phyloP scores from a whole-genome alignment of 2,888 invertebrate species.

The Thymelicus lineola region DNA sequence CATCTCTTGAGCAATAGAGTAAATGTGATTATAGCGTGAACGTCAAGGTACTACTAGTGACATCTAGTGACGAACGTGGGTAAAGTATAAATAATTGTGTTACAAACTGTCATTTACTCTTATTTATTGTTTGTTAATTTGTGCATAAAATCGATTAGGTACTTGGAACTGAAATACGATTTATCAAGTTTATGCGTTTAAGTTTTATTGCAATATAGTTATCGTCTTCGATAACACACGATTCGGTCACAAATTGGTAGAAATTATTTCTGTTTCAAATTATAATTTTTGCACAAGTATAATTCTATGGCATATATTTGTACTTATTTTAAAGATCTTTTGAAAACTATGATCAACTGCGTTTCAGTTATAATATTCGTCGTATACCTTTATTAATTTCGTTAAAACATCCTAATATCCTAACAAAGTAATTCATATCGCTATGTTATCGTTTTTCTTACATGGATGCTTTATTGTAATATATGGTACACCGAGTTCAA shows the following conservation, averaged over 20 bases:
- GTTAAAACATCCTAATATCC: background rate
- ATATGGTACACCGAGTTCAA: conserved; percentile 91
- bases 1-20: no score
- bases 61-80: no score
- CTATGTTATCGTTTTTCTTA: conserved; percentile 74
- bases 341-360: background rate
- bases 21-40: no score
- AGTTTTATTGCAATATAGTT: no score
- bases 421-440: conserved; percentile 63
- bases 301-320: background rate
- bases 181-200: no score
- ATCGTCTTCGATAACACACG: no score
- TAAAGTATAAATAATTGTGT: no score
- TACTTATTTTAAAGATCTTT: background rate
- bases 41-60: no score
- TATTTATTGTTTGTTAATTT: background rate
- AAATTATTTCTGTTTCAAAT: background rate
- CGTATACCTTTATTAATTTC: background rate
- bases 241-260: no score
- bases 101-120: background rate
- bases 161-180: no score
- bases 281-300: background rate
- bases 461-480: conserved; percentile 87
- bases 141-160: background rate
- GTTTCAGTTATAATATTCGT: conserved; percentile 1